Base-by-base conservation (phyloP, 2,113 vertebrate species). In the Hemichromis elongatus region DNA sequence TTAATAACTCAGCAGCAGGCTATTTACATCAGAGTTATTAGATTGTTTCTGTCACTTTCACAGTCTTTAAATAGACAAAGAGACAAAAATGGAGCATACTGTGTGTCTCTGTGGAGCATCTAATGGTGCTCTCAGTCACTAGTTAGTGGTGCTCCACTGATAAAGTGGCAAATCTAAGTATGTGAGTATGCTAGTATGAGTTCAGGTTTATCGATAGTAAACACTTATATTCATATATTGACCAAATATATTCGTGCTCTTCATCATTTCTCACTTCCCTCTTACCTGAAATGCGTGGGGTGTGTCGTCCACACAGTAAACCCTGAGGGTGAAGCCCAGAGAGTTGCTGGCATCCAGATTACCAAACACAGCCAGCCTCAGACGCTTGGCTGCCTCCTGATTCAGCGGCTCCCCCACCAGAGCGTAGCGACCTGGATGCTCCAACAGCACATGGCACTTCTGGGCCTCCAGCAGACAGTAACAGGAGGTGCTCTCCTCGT, bases 261-360 rank as follows among this genome's bases (percentile, higher is more conserved):
- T 45, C 18, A 3, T 50, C 10, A 28, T 79, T 30, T 57, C 26
- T 19, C 2, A 30, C 21, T 9, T 30, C 35, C 77, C 7, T 45
- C 54, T 1, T 90, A 99, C 98, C 97, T 99, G 98, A 94, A 99
- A 99, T 1, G 98, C 97, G 83, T 97, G 97, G 21, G 98, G 98
- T 9, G 98, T 99, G 91, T 99, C 98, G 90, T 99, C 98, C 94
- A 99, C 96, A 80, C 98, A 99, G 95, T 99, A 99, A 55, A 99
- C 98, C 79, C 98, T 96, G 93, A 99, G 93, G 92, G 96, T 97
- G 95, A 99, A 99, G 95, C 98, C 98, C 95, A 97, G 92, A 78
- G 97, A 96, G 90, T 97, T 97, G 93, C 96, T 95, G 80, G 54
- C 9, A 18, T 98, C 98, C 83, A 97, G 96, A 90, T 97, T 97